These are phyloP conservation scores for Parnassius smintheus DNA, from an alignment of 2,888 invertebrate genomes.

Conservation along the genomic window DNA sequence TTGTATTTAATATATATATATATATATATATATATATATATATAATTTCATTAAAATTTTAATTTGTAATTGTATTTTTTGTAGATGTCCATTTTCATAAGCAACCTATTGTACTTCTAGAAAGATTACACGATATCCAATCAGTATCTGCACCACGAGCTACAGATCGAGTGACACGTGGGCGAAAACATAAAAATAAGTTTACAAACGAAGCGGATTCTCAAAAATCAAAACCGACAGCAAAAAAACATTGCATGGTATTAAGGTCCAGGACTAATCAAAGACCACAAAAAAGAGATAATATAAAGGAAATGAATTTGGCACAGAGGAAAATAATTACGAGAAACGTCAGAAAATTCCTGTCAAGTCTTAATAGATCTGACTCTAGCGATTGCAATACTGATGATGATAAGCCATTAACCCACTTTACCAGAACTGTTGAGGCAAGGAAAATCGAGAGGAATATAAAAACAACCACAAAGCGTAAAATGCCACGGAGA, in stretches of 20 bases:
- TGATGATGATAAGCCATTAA: slow-evolving; percentile 25
- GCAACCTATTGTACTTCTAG: slow-evolving; percentile 41
- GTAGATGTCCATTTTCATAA: slow-evolving; percentile 38
- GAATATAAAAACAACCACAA: background rate
- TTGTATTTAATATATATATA: too few relatives aligned
- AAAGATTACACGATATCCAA: slow-evolving; percentile 29
- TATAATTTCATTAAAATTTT: background rate
- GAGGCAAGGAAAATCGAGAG: background rate
- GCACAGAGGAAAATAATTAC: background rate
- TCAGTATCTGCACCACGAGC: too few relatives aligned
- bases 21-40: too few relatives aligned
- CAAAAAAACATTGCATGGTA: background rate
- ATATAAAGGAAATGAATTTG: background rate
- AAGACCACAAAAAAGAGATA: background rate
- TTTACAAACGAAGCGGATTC: background rate
- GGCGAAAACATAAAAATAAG: too few relatives aligned
- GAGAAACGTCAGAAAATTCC: background rate
- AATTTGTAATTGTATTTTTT: background rate
- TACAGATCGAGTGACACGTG: background rate
- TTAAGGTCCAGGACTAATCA: background rate
- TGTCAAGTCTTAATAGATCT: background rate
- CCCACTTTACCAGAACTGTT: slow-evolving; percentile 12
- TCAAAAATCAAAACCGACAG: background rate
- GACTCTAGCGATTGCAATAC: background rate
- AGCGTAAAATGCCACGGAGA: background rate